Conservation (phyloP, 2,888 invertebrate genomes). For the Drosophila acutilabella region DNA sequence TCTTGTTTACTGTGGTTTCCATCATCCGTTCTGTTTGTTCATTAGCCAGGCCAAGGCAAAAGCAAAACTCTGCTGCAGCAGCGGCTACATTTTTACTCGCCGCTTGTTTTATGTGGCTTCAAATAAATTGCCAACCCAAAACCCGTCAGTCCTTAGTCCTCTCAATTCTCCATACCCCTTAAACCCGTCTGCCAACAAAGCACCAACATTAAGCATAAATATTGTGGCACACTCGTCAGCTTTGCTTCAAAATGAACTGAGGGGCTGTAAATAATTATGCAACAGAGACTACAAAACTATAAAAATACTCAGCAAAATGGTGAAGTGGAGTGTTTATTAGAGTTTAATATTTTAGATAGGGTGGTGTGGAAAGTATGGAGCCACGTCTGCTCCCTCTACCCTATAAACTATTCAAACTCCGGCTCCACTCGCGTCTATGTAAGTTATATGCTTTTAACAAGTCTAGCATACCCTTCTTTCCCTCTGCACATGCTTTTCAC, state of each 20-base stretch:
- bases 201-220: conserved; percentile 45
- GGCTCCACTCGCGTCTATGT: too few relatives aligned
- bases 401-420: too few relatives aligned
- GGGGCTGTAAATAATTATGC: background rate
- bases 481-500: background rate
- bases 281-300: conserved; percentile 4
- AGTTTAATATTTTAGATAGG: background rate
- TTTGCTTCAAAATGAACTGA: conserved; percentile 29
- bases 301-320: background rate
- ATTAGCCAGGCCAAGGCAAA: conserved; percentile 70
- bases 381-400: too few relatives aligned
- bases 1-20: conserved; percentile 77
- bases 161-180: background rate
- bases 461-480: background rate
- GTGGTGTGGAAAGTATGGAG: background rate
- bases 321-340: background rate
- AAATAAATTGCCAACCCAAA: conserved; percentile 73
- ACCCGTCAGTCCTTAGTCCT: background rate
- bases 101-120: conserved; percentile 76
- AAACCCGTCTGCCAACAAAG: background rate
- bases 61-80: conserved; percentile 21
- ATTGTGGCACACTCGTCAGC: conserved; percentile 37
- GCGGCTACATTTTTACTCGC: conserved; percentile 64
- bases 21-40: conserved; percentile 79
- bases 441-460: background rate